Evolutionary conservation across 2,888 invertebrate genomes (phyloP).

Genomic region (Omphaloscelis lunosa): DNA sequence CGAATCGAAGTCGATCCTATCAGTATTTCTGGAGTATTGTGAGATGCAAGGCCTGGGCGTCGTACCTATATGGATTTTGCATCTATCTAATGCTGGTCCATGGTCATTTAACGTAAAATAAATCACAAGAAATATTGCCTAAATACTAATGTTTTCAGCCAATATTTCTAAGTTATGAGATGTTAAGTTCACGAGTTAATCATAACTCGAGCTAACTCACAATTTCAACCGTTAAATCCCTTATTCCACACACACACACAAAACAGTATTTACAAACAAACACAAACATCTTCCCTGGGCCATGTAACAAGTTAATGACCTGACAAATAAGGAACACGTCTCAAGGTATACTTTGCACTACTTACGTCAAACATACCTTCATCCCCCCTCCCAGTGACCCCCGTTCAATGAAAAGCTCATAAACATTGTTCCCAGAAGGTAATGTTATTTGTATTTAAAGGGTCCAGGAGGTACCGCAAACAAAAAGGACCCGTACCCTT

Average conservation of each 20-base stretch:
- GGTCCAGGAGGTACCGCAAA: constrained; percentile 66
- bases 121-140: too few species aligned
- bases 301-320: constrained; percentile 57
- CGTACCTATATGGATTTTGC: not conserved
- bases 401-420: constrained; percentile 73
- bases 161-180: too few species aligned
- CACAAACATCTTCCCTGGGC: constrained; percentile 26
- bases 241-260: not conserved
- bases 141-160: too few species aligned
- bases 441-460: constrained; percentile 78
- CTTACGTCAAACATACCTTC: constrained; percentile 52
- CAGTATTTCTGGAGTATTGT: not conserved
- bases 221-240: not conserved
- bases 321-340: constrained; percentile 54
- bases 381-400: constrained; percentile 39
- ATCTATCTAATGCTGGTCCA: too few species aligned
- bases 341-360: constrained; percentile 58
- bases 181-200: too few species aligned
- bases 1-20: not conserved
- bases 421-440: constrained; percentile 75
- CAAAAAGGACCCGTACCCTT: constrained; percentile 61
- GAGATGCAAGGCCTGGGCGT: not conserved
- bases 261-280: constrained; percentile 11
- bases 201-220: too few species aligned
- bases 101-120: not conserved